These are phyloP conservation scores for Neotoxoptera formosana DNA, from an alignment of 1,140 invertebrate genomes.

Conservation along the genomic window DNA sequence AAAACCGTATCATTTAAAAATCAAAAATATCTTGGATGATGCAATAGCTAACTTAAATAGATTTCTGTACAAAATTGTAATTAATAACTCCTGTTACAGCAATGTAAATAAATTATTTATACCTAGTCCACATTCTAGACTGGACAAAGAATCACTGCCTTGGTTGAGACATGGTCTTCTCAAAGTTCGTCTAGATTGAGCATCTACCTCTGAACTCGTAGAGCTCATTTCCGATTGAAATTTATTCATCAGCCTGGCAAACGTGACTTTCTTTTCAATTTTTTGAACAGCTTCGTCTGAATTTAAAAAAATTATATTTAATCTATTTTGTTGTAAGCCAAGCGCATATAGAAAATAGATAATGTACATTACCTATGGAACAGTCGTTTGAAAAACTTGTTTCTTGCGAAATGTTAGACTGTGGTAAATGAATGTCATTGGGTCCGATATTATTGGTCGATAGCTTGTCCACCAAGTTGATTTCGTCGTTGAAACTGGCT, in stretches of 20 bases:
- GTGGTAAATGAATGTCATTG: constrained; percentile 25
- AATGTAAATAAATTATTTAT: not conserved
- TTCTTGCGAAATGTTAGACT: constrained; percentile 35
- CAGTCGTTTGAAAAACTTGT: constrained; percentile 51
- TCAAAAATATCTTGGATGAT: not conserved
- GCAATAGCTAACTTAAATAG: not conserved
- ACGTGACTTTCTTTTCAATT: constrained; percentile 79
- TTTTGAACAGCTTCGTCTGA: constrained; percentile 63
- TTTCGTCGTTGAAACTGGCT: constrained; percentile 54
- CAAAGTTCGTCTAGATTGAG: constrained; percentile 53
- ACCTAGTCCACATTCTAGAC: constrained; percentile 68
- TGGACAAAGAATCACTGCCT: constrained; percentile 74
- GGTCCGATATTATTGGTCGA: constrained; percentile 52
- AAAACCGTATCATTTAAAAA: not conserved
- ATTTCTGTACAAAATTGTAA: not conserved
- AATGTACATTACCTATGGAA: constrained; percentile 23
- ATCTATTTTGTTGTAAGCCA: not conserved
- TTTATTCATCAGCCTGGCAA: constrained; percentile 75
- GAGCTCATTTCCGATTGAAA: constrained; percentile 78
- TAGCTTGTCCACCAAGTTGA: constrained; percentile 52
- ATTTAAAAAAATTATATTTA: not conserved
- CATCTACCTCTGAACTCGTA: constrained; percentile 72
- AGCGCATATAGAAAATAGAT: not conserved
- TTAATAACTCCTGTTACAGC: not conserved
- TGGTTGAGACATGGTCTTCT: constrained; percentile 67